Percentiles rank a stretch among this genome's conserved stretches.
phyloP scores from a whole-genome alignment of 2,113 vertebrate genomes.

The Madoqua kirkii region DNA sequence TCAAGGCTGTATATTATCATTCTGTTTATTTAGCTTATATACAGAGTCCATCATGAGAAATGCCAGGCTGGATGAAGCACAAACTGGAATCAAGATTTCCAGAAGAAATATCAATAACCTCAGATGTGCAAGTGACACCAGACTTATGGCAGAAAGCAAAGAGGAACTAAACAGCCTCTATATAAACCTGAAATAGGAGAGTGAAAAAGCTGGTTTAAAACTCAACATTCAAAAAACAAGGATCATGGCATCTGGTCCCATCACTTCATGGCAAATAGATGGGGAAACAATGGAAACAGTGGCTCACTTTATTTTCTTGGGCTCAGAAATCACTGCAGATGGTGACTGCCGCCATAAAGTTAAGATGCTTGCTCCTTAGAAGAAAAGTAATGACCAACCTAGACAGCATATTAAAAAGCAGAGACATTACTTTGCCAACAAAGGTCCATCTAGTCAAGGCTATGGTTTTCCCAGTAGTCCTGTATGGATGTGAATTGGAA shows the following conservation, averaged over 20 bases:
- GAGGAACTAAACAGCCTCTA: not conserved
- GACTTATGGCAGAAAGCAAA: not conserved
- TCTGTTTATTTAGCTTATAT: not conserved
- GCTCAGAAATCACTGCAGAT: not conserved
- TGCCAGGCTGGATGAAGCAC: not conserved
- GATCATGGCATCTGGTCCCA: not conserved
- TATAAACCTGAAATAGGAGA: not conserved
- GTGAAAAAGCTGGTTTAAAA: not conserved
- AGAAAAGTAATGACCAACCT: not conserved
- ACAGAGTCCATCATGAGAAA: not conserved
- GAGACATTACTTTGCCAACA: not conserved
- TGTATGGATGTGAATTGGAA: not conserved
- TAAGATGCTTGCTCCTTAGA: not conserved
- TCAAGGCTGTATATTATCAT: not conserved
- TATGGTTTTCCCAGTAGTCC: not conserved
- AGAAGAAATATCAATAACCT: not conserved
- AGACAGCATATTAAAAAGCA: not conserved
- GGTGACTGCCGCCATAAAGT: not conserved
- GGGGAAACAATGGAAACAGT: not conserved
- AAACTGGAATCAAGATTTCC: not conserved
- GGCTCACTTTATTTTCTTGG: rapidly evolving
- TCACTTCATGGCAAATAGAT: not conserved
- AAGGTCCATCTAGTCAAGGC: not conserved
- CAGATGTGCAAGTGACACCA: not conserved
- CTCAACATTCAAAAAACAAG: not conserved